phyloP scores from a whole-genome alignment of 30 jellyfish, hydroid and myxozoan genomes.

The Hydra vulgaris region DNA sequence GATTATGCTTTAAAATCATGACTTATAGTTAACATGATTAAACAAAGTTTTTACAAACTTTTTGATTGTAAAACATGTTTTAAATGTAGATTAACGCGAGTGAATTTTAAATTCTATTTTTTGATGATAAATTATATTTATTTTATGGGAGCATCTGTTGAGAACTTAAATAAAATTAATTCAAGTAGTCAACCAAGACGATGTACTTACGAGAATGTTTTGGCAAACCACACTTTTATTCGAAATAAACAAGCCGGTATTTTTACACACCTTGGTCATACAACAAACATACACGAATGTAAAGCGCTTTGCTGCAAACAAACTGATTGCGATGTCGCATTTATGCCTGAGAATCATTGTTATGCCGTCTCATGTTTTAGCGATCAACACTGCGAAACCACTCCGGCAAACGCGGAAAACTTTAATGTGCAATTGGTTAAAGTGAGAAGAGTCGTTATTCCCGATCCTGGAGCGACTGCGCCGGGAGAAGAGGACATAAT shows the following conservation, averaged over 20 bases:
- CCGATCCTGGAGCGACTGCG: conserved; percentile 58
- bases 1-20: no score
- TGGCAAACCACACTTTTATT: conserved; percentile 82
- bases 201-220: conserved; percentile 86
- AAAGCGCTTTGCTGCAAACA: conserved; percentile 75
- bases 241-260: conserved; percentile 94
- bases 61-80: background rate
- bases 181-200: conserved; percentile 50
- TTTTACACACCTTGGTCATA: conserved; percentile 91
- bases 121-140: background rate
- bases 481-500: conserved; percentile 83
- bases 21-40: background rate
- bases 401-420: conserved; percentile 80
- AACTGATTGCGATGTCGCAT: conserved; percentile 92
- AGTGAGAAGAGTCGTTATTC: conserved; percentile 93
- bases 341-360: conserved; percentile 96
- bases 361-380: conserved; percentile 92
- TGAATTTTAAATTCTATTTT: background rate
- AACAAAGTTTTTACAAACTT: background rate
- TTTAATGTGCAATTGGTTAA: conserved; percentile 82
- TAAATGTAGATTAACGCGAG: background rate
- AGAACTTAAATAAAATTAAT: background rate
- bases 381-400: conserved; percentile 93
- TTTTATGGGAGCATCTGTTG: background rate
- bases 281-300: conserved; percentile 69